A percentile compares a stretch with the other conserved stretches of the same genome.
phyloP scores from a whole-genome alignment of 1,140 invertebrate genomes.

The Saccostrea cuccullata region DNA sequence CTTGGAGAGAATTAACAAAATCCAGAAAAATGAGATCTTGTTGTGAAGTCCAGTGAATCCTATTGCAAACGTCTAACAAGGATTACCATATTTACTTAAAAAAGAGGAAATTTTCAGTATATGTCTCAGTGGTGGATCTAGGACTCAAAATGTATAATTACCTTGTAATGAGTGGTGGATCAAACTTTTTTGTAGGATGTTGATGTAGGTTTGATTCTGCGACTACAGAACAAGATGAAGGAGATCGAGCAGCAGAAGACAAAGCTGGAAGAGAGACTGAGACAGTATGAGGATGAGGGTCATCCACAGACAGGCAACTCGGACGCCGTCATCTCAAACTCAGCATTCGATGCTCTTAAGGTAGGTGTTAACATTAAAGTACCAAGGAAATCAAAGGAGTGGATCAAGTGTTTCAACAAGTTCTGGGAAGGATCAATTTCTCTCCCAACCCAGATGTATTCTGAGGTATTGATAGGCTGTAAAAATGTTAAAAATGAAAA shows the following conservation, averaged over 20 bases:
- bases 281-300: slow-evolving; percentile 73
- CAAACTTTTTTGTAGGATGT: slow-evolving; percentile 53
- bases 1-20: too few species aligned
- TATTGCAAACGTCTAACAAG: too few species aligned
- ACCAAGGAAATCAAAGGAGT: neutral
- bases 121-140: neutral
- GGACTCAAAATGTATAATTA: neutral
- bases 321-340: slow-evolving; percentile 56
- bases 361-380: slow-evolving; percentile 49
- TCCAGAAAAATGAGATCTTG: too few species aligned
- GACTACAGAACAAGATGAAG: slow-evolving; percentile 90
- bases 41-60: too few species aligned
- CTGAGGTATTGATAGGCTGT: neutral
- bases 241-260: slow-evolving; percentile 87
- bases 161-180: neutral
- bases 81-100: neutral
- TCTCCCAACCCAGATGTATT: neutral
- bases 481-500: neutral
- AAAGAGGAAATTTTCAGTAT: neutral
- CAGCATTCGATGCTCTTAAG: slow-evolving; percentile 70
- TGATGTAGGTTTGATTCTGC: slow-evolving; percentile 85
- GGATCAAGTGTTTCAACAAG: neutral
- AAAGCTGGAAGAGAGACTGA: slow-evolving; percentile 82
- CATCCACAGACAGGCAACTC: neutral
- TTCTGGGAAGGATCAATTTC: neutral